Evolutionary conservation across 1,140 invertebrate genomes (phyloP).

Genomic region (Copidosoma floridanum): DNA sequence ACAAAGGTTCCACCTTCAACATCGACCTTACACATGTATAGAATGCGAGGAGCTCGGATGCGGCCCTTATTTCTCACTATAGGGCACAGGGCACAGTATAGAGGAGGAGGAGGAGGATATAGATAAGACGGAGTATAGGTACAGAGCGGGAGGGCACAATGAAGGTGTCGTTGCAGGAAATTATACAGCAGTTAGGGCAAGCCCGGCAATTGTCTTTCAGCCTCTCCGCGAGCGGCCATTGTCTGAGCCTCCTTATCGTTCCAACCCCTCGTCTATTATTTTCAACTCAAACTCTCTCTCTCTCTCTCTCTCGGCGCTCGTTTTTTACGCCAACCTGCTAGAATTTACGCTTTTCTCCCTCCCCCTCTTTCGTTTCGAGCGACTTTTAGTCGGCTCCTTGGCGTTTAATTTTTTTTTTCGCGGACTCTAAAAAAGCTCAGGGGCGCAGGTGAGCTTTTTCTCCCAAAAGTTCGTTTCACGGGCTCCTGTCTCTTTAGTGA

Average conservation of each 20-base stretch:
- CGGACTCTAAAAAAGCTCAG: slow-evolving; percentile 6
- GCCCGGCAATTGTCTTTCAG: slow-evolving; percentile 54
- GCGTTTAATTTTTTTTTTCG: slow-evolving; percentile 3
- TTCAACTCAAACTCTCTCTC: slow-evolving; percentile 1
- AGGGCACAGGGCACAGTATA: too few species aligned
- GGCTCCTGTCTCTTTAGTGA: background rate
- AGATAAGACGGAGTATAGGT: slow-evolving; percentile 57
- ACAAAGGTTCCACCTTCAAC: slow-evolving; percentile 9
- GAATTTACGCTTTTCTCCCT: background rate
- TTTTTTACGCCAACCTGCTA: slow-evolving; percentile 1
- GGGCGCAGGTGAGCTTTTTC: background rate
- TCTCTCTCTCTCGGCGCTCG: background rate
- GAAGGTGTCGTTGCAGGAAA: slow-evolving; percentile 60
- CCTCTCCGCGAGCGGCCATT: background rate
- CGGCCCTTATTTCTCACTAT: slow-evolving; percentile 15
- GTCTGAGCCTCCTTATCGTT: background rate
- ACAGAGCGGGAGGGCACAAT: slow-evolving; percentile 52
- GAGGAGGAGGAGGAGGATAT: too few species aligned
- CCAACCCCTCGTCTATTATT: background rate
- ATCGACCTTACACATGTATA: too few species aligned
- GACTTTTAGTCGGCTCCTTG: slow-evolving; percentile 13
- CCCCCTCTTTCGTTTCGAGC: background rate
- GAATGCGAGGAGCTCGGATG: background rate
- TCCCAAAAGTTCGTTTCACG: slow-evolving; percentile 7
- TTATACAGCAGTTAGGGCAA: slow-evolving; percentile 57